These are phyloP conservation scores for Lottia scabra DNA, from an alignment of 2,888 invertebrate genomes.

Conservation along the genomic window DNA sequence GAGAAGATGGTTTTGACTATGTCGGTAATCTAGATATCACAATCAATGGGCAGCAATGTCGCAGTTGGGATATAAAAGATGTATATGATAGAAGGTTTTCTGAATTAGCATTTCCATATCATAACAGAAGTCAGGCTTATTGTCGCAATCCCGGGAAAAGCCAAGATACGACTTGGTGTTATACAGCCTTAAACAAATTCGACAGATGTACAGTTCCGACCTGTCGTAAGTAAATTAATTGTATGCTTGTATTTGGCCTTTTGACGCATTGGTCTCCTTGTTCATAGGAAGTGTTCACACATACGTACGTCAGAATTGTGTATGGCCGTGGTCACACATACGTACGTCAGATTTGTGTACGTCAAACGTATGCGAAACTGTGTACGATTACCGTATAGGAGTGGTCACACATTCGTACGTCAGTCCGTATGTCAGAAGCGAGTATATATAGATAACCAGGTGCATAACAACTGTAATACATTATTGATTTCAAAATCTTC, in stretches of 20 bases:
- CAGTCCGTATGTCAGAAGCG: too few species aligned
- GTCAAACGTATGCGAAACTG: too few species aligned
- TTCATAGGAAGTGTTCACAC: too few species aligned
- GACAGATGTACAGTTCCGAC: background rate
- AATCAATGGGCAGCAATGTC: background rate
- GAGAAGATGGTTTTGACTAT: background rate
- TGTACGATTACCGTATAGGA: too few species aligned
- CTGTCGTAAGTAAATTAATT: background rate
- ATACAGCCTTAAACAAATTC: background rate
- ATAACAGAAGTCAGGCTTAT: background rate
- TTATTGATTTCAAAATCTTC: too few species aligned
- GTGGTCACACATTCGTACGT: too few species aligned
- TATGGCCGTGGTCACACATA: too few species aligned
- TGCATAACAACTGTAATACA: too few species aligned
- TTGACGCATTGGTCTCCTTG: too few species aligned
- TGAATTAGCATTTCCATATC: background rate
- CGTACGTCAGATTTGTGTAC: too few species aligned
- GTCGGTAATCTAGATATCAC: background rate
- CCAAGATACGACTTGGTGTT: background rate
- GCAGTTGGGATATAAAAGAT: background rate
- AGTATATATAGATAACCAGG: too few species aligned
- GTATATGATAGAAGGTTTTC: background rate
- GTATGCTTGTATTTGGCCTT: background rate
- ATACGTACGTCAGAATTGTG: too few species aligned
- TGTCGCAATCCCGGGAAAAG: background rate